A percentile compares a stretch with the other conserved stretches of the same genome.
These are phyloP conservation scores for Odocoileus hemionus DNA, from an alignment of 2,113 vertebrate species.

Conservation along the genomic window DNA sequence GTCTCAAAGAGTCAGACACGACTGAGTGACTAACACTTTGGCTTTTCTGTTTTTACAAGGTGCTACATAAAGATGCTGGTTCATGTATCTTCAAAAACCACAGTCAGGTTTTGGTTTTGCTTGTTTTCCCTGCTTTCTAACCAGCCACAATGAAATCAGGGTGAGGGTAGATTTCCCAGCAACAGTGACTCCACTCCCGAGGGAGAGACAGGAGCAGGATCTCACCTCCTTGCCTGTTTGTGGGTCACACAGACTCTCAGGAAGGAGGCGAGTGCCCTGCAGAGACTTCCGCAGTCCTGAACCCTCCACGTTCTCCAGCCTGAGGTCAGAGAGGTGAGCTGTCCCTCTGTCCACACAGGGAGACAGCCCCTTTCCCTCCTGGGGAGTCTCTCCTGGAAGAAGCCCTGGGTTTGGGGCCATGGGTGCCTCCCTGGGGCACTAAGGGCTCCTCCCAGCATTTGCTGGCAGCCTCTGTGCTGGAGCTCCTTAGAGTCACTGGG, in stretches of 20 bases:
- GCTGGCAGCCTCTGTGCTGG: not conserved
- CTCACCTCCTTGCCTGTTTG: not conserved
- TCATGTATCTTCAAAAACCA: not conserved
- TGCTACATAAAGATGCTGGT: not conserved
- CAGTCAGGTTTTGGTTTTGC: not conserved
- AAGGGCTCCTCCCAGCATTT: not conserved
- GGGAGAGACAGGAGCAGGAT: not conserved
- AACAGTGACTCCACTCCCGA: accelerated
- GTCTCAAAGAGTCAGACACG: not conserved
- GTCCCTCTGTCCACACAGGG: not conserved
- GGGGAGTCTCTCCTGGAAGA: not conserved
- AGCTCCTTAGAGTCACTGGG: too few species aligned
- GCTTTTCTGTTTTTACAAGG: too few species aligned
- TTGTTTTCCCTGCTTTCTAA: not conserved
- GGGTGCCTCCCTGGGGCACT: not conserved
- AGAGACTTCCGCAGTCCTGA: accelerated
- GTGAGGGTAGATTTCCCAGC: not conserved
- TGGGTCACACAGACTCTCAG: not conserved
- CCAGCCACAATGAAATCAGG: not conserved
- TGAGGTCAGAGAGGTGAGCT: not conserved
- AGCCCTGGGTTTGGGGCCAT: not conserved
- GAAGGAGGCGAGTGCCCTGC: not conserved
- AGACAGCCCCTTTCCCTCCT: not conserved
- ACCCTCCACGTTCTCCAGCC: not conserved
- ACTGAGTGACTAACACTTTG: too few species aligned